Conservation (phyloP, 2,888 invertebrate species). For the Netelia virgata region DNA sequence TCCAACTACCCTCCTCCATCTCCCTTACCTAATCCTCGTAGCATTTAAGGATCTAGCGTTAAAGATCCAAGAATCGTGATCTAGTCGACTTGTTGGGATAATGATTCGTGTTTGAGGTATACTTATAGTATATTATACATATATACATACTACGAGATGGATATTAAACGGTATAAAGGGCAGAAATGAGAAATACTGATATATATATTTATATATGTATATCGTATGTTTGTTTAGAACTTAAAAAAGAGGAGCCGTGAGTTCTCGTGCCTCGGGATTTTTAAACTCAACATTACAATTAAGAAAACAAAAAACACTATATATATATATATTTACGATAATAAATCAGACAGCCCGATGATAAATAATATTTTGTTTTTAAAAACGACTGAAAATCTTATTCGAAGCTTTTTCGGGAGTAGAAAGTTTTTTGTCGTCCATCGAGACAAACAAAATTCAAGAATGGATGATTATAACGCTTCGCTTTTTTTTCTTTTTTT, state of each 20-base stretch:
- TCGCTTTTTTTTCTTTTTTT: too few relatives aligned
- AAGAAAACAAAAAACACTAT: slow-evolving; percentile 13
- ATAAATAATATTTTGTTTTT: slow-evolving; percentile 23
- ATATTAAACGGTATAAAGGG: slow-evolving; percentile 47
- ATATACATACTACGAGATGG: slow-evolving; percentile 20
- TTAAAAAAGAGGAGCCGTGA: slow-evolving; percentile 50
- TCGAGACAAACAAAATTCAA: background rate
- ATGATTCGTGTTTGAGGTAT: slow-evolving; percentile 66
- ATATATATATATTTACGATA: background rate
- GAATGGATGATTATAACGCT: too few relatives aligned
- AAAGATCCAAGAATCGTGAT: slow-evolving; percentile 81
- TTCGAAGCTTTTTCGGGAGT: slow-evolving; percentile 9
- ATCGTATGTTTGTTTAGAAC: slow-evolving; percentile 56
- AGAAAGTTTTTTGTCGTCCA: slow-evolving; percentile 13
- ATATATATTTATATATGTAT: background rate
- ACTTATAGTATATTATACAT: slow-evolving; percentile 41
- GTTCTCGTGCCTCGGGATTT: slow-evolving; percentile 66
- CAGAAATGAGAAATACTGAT: slow-evolving; percentile 33
- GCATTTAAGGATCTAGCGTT: slow-evolving; percentile 80
- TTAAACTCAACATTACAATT: slow-evolving; percentile 23
- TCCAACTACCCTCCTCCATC: background rate
- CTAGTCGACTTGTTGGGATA: slow-evolving; percentile 83
- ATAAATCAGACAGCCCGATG: background rate
- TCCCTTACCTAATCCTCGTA: slow-evolving; percentile 62
- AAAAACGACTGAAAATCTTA: slow-evolving; percentile 54